phyloP scores from a whole-genome alignment of 2,888 invertebrate species.

The Nycteola revayana region DNA sequence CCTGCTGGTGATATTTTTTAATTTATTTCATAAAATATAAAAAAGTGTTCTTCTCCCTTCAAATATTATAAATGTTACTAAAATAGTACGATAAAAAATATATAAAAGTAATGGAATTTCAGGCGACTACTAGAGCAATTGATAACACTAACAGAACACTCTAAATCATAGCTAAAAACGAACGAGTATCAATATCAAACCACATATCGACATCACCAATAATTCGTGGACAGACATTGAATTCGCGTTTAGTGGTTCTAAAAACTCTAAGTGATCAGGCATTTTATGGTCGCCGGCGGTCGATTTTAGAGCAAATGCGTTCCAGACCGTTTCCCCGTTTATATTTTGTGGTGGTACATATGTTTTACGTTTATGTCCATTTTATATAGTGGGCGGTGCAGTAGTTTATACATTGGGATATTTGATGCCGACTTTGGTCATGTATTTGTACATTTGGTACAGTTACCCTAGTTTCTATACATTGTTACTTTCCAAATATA shows the following conservation, averaged over 20 bases:
- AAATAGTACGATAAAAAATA: conserved; percentile 3
- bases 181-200: conserved; percentile 1
- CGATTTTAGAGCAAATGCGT: conserved; percentile 23
- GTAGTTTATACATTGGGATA: no score
- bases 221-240: conserved; percentile 13
- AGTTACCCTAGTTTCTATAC: no score
- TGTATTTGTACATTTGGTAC: no score
- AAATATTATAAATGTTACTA: conserved; percentile 6
- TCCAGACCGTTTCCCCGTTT: conserved; percentile 21
- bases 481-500: no score
- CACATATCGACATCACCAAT: conserved; percentile 3
- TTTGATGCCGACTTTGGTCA: no score
- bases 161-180: no score
- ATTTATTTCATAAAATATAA: conserved; percentile 11
- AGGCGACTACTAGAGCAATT: neutral
- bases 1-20: neutral
- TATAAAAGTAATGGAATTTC: neutral
- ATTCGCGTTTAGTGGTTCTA: conserved; percentile 22
- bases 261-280: conserved; percentile 29
- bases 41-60: conserved; percentile 11
- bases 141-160: neutral
- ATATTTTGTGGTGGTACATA: conserved; percentile 20
- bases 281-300: conserved; percentile 26
- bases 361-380: conserved; percentile 12
- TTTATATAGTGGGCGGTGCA: conserved; percentile 10